phyloP scores from a whole-genome alignment of 2,113 vertebrate genomes.

The Origma solitaria region DNA sequence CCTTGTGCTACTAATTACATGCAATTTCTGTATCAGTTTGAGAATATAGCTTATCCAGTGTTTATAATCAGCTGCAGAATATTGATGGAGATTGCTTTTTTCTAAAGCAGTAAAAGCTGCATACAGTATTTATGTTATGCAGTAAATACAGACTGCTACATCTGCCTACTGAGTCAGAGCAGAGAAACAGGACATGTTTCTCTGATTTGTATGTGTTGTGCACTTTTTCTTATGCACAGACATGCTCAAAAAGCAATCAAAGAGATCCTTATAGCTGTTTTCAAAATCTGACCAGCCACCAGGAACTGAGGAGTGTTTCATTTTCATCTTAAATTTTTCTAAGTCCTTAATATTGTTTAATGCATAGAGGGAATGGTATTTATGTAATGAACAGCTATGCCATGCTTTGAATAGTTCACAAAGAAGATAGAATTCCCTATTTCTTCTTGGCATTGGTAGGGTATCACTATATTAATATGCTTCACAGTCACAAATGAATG shows the following conservation, averaged over 20 bases:
- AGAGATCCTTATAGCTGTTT: not conserved
- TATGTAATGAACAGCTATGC: not conserved
- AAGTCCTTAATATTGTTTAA: not conserved
- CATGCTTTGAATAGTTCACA: not conserved
- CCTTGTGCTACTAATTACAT: not conserved
- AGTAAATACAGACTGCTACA: not conserved
- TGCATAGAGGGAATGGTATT: not conserved
- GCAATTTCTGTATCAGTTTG: not conserved
- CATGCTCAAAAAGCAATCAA: not conserved
- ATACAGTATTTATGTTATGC: not conserved
- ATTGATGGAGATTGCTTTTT: not conserved
- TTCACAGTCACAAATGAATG: not conserved
- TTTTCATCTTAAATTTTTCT: not conserved
- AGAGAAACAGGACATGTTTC: not conserved
- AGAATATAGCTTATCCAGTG: not conserved
- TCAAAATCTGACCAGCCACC: not conserved
- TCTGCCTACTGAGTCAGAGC: not conserved
- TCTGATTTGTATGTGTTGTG: not conserved
- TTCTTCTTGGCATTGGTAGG: not conserved
- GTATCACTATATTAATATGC: not conserved
- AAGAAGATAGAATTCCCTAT: not conserved
- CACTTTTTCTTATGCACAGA: not conserved
- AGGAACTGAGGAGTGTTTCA: not conserved
- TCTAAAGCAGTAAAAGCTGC: not conserved
- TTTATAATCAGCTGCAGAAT: not conserved